Conservation (phyloP, 92 coral and sea anemone species). For the Actinostola sp. region DNA sequence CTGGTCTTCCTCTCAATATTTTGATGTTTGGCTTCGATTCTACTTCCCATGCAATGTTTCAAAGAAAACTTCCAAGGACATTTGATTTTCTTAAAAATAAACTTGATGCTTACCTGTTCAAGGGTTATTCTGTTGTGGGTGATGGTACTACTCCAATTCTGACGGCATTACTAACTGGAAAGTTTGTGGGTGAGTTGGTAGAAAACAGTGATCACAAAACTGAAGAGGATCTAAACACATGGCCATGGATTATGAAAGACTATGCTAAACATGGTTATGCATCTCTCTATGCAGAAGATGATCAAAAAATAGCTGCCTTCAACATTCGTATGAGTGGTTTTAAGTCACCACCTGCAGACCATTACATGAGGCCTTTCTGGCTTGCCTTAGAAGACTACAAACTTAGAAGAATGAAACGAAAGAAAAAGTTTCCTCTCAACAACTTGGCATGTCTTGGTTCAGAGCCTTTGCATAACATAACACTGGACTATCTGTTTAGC, state of each 20-base stretch:
- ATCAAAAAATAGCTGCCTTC: conserved; percentile 70
- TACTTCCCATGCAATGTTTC: conserved; percentile 73
- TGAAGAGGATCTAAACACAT: conserved; percentile 36
- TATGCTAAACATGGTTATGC: conserved; percentile 72
- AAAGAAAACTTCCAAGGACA: conserved; percentile 67
- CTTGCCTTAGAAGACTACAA: conserved; percentile 65
- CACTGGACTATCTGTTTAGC: conserved; percentile 57
- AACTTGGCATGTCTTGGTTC: conserved; percentile 65
- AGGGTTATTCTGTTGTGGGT: conserved; percentile 76
- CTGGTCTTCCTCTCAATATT: conserved; percentile 62
- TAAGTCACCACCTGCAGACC: conserved; percentile 58
- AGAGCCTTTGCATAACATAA: conserved; percentile 70
- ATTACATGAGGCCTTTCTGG: conserved; percentile 81
- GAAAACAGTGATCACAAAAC: conserved; percentile 1
- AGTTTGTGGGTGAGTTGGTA: conserved; percentile 51
- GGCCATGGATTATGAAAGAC: conserved; percentile 76
- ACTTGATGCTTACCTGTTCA: conserved; percentile 63
- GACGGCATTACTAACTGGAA: conserved; percentile 74
- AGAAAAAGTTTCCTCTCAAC: conserved; percentile 45
- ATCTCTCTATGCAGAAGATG: conserved; percentile 77
- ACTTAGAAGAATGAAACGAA: conserved; percentile 45
- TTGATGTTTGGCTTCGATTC: conserved; percentile 79
- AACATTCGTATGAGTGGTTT: conserved; percentile 67
- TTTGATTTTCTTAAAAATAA: conserved; percentile 46
- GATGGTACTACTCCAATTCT: conserved; percentile 81